Percentiles rank a stretch among this genome's conserved stretches.
Conservation (phyloP, 2,888 invertebrate genomes). For the Drosophila aldrichi region DNA sequence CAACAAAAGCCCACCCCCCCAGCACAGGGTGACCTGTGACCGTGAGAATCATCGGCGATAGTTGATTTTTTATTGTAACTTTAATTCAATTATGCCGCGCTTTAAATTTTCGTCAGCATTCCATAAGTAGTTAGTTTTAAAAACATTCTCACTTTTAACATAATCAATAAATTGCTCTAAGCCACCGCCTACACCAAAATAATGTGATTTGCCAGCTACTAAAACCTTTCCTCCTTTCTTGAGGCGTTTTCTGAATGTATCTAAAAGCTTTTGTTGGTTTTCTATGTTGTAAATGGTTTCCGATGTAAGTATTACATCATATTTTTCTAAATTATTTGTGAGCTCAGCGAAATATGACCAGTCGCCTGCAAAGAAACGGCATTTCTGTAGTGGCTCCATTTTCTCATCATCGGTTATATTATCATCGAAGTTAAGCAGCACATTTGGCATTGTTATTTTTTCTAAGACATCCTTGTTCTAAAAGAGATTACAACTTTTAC, state of each 20-base stretch:
- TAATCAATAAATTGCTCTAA: constrained; percentile 90
- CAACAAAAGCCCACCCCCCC: constrained; percentile 53
- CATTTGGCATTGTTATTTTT: constrained; percentile 93
- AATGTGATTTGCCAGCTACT: constrained; percentile 95
- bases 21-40: constrained; percentile 36
- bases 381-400: constrained; percentile 32
- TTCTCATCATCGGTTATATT: constrained; percentile 43
- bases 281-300: constrained; percentile 96
- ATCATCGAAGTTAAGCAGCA: constrained; percentile 87
- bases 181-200: constrained; percentile 98
- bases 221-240: constrained; percentile 88
- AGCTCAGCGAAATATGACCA: constrained; percentile 88
- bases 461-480: constrained; percentile 95
- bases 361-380: constrained; percentile 90
- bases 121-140: constrained; percentile 88
- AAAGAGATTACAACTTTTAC: constrained; percentile 75
- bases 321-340: constrained; percentile 86
- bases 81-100: constrained; percentile 83
- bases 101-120: constrained; percentile 86
- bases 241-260: constrained; percentile 88
- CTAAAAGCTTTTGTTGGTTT: constrained; percentile 91
- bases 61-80: constrained; percentile 45
- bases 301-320: constrained; percentile 94
- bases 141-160: constrained; percentile 86
- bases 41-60: constrained; percentile 35